These are phyloP conservation scores for Enteromius thamalakanensis DNA, from an alignment of 2,797 vertebrate genomes.

Conservation along the genomic window DNA sequence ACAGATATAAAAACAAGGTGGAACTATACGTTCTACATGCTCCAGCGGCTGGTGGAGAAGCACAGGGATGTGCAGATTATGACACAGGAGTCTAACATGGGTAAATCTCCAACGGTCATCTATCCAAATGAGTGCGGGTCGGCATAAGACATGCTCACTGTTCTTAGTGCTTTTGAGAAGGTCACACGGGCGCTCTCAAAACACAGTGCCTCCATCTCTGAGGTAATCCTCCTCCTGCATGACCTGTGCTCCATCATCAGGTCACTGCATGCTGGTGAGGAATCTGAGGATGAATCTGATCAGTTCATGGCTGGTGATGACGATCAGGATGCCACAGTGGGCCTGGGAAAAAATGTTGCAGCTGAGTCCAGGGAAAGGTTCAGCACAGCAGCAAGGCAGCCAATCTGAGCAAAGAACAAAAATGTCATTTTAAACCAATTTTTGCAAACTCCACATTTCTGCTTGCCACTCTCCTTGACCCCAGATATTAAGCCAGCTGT, in stretches of 20 bases:
- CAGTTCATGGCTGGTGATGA: constrained; percentile 44
- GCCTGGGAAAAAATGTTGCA: neutral
- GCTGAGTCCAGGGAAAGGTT: neutral
- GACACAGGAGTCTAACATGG: too few species aligned
- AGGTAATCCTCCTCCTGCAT: constrained; percentile 44
- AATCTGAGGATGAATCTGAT: constrained; percentile 13
- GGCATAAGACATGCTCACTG: constrained; percentile 41
- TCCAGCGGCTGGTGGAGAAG: too few species aligned
- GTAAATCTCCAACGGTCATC: too few species aligned
- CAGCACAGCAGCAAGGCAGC: too few species aligned
- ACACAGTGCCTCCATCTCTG: constrained; percentile 44
- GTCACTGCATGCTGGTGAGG: constrained; percentile 22
- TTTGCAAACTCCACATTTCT: too few species aligned
- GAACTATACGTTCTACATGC: too few species aligned
- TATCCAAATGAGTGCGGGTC: constrained; percentile 39
- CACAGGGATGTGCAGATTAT: too few species aligned
- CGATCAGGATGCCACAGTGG: constrained; percentile 42
- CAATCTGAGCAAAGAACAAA: too few species aligned
- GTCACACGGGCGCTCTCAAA: constrained; percentile 43
- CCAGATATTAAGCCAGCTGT: too few species aligned
- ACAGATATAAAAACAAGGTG: too few species aligned
- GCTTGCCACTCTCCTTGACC: too few species aligned
- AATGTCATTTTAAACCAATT: too few species aligned
- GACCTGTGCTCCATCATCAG: constrained; percentile 41
- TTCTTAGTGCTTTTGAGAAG: constrained; percentile 42